A percentile compares a stretch with the other conserved stretches of the same genome.
phyloP scores from a whole-genome alignment of 2,888 invertebrate genomes.

The Diachrysia chrysitis region DNA sequence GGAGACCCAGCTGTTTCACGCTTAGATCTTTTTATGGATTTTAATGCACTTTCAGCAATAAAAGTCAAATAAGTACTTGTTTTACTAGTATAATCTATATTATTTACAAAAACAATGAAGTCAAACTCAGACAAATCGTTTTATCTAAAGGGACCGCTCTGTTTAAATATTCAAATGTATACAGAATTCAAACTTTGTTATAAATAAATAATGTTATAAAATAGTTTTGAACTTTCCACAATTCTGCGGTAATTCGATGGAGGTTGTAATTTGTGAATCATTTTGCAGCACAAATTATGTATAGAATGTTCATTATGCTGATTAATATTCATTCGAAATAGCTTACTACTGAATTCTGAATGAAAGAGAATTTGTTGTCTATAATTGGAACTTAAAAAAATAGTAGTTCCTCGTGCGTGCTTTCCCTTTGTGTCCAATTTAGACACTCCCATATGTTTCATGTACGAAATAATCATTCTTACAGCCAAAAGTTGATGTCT shows the following conservation, averaged over 20 bases:
- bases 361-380: neutral
- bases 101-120: neutral
- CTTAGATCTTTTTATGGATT: too few species aligned
- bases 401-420: too few species aligned
- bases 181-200: constrained; percentile 35
- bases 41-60: too few species aligned
- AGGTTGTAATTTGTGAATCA: constrained; percentile 34
- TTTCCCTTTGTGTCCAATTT: too few species aligned
- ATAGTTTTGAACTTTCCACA: constrained; percentile 40
- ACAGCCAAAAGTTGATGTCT: too few species aligned
- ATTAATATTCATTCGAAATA: constrained; percentile 14
- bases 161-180: constrained; percentile 50
- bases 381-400: too few species aligned
- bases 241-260: constrained; percentile 31
- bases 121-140: constrained; percentile 19
- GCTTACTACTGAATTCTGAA: constrained; percentile 4
- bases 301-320: constrained; percentile 9
- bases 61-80: too few species aligned
- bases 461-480: too few species aligned
- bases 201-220: constrained; percentile 45
- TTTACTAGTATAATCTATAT: neutral
- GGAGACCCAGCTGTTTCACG: too few species aligned
- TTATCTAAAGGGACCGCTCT: constrained; percentile 18
- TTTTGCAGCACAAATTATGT: constrained; percentile 11
- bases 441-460: too few species aligned